A percentile compares a stretch with the other conserved stretches of the same genome.
Evolutionary conservation across 2,113 vertebrate species (phyloP).

Genomic region (Atlantisia rogersi): DNA sequence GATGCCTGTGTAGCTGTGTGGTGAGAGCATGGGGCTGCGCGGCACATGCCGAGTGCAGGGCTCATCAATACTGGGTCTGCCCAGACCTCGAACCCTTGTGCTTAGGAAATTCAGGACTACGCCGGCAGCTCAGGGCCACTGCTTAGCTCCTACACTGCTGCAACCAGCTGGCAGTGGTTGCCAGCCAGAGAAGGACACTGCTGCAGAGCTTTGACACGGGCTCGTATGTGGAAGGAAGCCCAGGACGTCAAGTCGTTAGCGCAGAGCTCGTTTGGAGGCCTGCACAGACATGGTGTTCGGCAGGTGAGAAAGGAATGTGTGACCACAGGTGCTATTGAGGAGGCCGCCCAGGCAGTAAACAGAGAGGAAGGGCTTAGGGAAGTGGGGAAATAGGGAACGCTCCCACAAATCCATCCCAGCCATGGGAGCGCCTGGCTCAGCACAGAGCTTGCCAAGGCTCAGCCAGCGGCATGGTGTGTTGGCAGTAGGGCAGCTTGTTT

Average conservation of each 20-base stretch:
- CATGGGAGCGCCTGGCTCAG: background rate
- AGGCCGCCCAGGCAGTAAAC: background rate
- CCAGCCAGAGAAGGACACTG: background rate
- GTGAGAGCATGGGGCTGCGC: rapidly evolving
- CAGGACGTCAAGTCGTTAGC: background rate
- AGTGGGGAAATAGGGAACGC: too few species aligned
- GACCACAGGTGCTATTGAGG: background rate
- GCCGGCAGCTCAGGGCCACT: background rate
- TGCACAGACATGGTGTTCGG: too few species aligned
- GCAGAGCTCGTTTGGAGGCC: background rate
- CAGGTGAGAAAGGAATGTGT: too few species aligned
- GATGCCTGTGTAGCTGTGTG: background rate
- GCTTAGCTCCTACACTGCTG: background rate
- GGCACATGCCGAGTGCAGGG: rapidly evolving
- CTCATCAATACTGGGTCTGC: rapidly evolving
- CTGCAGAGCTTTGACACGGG: rapidly evolving
- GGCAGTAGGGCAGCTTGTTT: background rate
- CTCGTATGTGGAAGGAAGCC: background rate
- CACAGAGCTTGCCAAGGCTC: rapidly evolving
- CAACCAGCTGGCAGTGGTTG: background rate
- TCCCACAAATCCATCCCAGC: too few species aligned
- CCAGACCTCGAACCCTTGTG: background rate
- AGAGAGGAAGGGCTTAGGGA: background rate
- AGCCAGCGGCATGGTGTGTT: too few species aligned
- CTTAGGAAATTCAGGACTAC: background rate